phyloP scores from a whole-genome alignment of 2,113 vertebrate genomes.

The Nematolebias whitei region DNA sequence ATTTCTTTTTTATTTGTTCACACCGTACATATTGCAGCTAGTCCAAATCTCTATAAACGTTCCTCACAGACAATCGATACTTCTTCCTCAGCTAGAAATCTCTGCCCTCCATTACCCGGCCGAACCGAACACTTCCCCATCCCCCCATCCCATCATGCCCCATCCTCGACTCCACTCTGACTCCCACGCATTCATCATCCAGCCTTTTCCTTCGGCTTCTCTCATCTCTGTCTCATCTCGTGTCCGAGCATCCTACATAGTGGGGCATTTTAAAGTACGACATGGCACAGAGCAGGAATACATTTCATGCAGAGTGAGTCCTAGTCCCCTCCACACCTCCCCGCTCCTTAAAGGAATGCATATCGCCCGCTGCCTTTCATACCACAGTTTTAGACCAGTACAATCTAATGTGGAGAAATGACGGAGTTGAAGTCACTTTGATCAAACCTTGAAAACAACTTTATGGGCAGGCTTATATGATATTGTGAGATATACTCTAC shows the following conservation, averaged over 20 bases:
- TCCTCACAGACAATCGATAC: constrained; percentile 53
- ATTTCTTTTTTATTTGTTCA: constrained; percentile 10
- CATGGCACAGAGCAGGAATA: not conserved
- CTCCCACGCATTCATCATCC: constrained; percentile 64
- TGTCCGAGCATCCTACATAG: constrained; percentile 19
- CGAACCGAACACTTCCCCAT: constrained; percentile 28
- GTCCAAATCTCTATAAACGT: constrained; percentile 40
- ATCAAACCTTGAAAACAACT: too few relatives aligned
- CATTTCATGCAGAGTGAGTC: not conserved
- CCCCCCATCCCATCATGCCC: constrained; percentile 35
- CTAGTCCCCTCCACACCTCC: not conserved
- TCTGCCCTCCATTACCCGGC: constrained; percentile 19
- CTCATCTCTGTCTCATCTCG: constrained; percentile 49
- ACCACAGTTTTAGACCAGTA: too few relatives aligned
- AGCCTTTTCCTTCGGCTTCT: constrained; percentile 40
- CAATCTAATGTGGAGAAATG: too few relatives aligned
- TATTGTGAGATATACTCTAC: too few relatives aligned
- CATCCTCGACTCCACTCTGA: constrained; percentile 28
- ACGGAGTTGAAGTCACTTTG: too few relatives aligned
- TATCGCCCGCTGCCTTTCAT: too few relatives aligned
- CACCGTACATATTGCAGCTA: constrained; percentile 9
- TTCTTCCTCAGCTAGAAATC: constrained; percentile 24
- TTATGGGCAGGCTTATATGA: too few relatives aligned
- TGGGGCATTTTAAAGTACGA: constrained; percentile 12
- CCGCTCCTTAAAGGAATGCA: too few relatives aligned